phyloP scores from a whole-genome alignment of 2,797 vertebrate species.

The Muscicapa comitata region DNA sequence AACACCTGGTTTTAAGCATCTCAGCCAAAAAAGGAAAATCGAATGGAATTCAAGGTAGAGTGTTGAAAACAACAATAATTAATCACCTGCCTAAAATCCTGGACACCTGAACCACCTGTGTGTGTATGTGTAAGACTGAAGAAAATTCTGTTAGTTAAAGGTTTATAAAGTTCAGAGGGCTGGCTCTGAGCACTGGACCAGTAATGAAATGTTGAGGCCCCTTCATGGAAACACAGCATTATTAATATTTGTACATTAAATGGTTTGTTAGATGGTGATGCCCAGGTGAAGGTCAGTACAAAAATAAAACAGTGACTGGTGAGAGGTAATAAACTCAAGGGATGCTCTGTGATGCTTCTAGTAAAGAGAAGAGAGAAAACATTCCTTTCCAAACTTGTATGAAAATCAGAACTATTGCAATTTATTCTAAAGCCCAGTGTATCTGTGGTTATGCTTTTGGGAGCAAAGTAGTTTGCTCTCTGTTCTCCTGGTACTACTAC shows the following conservation, averaged over 20 bases:
- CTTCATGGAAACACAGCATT: background rate
- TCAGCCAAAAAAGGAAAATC: slow-evolving; percentile 90
- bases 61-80: background rate
- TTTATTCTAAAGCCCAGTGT: background rate
- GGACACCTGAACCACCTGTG: background rate
- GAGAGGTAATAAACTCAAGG: background rate
- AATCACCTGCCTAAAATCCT: background rate
- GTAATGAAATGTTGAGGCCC: background rate
- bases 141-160: background rate
- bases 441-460: background rate
- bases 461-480: background rate
- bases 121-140: background rate
- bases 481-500: background rate
- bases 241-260: background rate
- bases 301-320: background rate
- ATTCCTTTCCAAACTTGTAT: background rate
- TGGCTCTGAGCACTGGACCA: background rate
- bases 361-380: background rate
- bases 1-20: slow-evolving; percentile 83
- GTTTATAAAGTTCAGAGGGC: background rate
- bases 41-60: slow-evolving; percentile 98
- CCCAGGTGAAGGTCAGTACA: background rate
- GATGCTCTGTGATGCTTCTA: background rate
- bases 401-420: background rate
- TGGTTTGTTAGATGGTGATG: background rate